Base-by-base conservation (phyloP, 1,140 invertebrate species). In the Scaptomyza pallida region DNA sequence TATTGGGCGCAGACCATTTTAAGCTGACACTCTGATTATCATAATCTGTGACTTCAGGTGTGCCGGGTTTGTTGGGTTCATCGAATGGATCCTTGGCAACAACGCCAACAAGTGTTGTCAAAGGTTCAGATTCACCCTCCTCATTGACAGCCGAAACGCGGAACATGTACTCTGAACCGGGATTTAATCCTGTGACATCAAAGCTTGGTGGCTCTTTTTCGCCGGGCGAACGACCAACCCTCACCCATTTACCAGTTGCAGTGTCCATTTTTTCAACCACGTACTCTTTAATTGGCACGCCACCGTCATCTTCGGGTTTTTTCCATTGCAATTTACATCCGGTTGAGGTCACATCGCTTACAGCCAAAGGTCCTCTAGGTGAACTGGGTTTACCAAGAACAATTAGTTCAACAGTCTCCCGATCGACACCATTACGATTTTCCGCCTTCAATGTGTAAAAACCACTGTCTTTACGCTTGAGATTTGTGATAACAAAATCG, bases 1-100 rank as follows among this genome's bases (percentile, higher is more conserved):
- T 95, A 48, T 94, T 93, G n/a, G 99, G 98, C 12, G 97, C 93
- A 1, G 95, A 94, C 98, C 98, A 99, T 92, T 98, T 98, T 17
- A 99, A 93, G 63, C 97, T 96, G 0, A 98, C 97, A 67, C 96
- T 97, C 86, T 97, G 95, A 92, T 98, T 98, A 90, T 99, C 97
- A 81, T 98, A 98, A 89, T 99, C 98, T 3, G 94, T 95, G 16
- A 98, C 95, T 89, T 97, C 95, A 3, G 98, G 97, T 26, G 96
- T 97, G 45, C 97, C 97, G 16, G 97, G 97, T 88, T 98, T 97
- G 47, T 95, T 93, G 10, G 97, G 90, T 93, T 94, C 93, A 96
- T 97, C 98, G 91, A 95, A 99, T 47, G 98, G 98, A 95, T 99
- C 98, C 92, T 99, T 99, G 57, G 98, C 98, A 13, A 98, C 92